Evolutionary conservation across 2,797 vertebrate species (phyloP), one percentile per base, ranked within the genome.

Genomic region (Syndactyla subalaris): DNA sequence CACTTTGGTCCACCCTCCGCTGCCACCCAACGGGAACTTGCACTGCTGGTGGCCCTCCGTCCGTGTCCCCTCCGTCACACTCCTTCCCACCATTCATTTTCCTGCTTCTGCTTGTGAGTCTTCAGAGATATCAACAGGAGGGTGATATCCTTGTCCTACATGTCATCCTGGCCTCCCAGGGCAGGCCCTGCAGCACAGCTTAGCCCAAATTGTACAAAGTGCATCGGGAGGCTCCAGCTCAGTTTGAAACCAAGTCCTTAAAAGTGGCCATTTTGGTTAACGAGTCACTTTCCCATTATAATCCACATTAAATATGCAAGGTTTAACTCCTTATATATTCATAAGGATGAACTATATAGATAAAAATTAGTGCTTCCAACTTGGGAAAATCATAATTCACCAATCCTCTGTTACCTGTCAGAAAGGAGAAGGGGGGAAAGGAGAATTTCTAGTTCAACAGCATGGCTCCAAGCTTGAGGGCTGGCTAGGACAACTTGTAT

Each of bases 61-160:
- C 98, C 93, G 98, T 98, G 91, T 99, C 98, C 97, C 98, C 99
- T 97, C 98, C 98, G 96, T 99, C 99, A 98, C 98, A 98, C 97
- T 99, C 99, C 98, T 99, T 99, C 98, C 99, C 99, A 98, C 99
- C 99, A 99, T 99, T 99, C 99, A 99, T 99, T 98, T 98, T 99
- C 99, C 98, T 98, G 98, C 98, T 98, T 98, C 98, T 98, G 98
- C 97, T 98, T 98, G 98, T 92, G 96, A 99, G 98, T 98, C 98
- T 98, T 98, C 98, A 97, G 98, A 99, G 98, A 95, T 98, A 99
- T 99, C 98, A 99, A 98, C 98, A 99, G 96, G 97, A 97, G 98
- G 98, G 98, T 98, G 98, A 98, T 96, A 98, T 98, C 98, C 98
- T 97, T 96, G 95, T 97, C 97, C 97, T 97, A 98, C 94, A 97